A percentile compares a stretch with the other conserved stretches of the same genome.
These are phyloP conservation scores for Melolontha melolontha DNA, from an alignment of 2,888 invertebrate genomes.

Conservation along the genomic window DNA sequence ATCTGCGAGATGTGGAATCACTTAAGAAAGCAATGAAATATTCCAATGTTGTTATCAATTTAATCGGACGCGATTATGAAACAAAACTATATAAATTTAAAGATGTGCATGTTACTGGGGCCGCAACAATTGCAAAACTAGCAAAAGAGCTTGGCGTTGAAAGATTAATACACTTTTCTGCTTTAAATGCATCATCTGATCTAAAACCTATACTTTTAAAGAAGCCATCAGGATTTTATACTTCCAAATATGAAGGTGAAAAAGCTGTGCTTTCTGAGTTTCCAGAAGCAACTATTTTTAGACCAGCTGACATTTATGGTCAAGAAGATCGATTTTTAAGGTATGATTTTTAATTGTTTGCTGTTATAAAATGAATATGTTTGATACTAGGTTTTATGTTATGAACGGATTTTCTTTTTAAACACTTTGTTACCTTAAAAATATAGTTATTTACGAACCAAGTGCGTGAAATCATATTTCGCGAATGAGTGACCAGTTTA, in stretches of 20 bases:
- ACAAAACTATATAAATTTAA: constrained; percentile 89
- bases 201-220: constrained; percentile 76
- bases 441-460: too few species aligned
- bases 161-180: constrained; percentile 91
- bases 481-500: too few species aligned
- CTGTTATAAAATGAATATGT: too few species aligned
- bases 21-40: constrained; percentile 88
- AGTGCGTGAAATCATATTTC: too few species aligned
- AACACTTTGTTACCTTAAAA: background rate
- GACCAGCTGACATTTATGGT: constrained; percentile 94
- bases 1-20: constrained; percentile 87
- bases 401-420: background rate
- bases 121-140: constrained; percentile 83
- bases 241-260: constrained; percentile 88
- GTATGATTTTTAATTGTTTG: constrained; percentile 56
- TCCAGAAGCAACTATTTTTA: constrained; percentile 93
- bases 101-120: constrained; percentile 89
- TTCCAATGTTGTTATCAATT: constrained; percentile 97
- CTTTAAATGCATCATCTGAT: constrained; percentile 81
- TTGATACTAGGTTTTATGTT: background rate
- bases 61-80: constrained; percentile 92
- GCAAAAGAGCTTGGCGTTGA: constrained; percentile 85
- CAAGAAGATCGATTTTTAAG: constrained; percentile 88
- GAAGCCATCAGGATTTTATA: constrained; percentile 82
- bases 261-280: constrained; percentile 92